Conservation (phyloP, 2,113 vertebrate species). For the Eulemur macaco region DNA sequence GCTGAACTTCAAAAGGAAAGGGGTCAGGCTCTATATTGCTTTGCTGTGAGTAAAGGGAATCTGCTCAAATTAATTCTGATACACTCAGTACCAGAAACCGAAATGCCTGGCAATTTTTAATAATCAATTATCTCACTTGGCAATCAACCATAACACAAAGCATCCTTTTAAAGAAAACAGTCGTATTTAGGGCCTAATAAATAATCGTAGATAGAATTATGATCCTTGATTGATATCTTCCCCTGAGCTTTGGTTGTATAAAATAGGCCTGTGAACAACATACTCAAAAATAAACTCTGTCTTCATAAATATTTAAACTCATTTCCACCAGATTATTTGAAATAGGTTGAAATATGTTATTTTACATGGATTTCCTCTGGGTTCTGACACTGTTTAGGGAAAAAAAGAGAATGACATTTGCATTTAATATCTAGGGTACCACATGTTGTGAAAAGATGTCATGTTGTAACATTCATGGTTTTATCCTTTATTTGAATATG, state of each 20-base stretch:
- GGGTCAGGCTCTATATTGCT: background rate
- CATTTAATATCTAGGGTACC: slow-evolving; percentile 35
- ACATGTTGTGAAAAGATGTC: slow-evolving; percentile 24
- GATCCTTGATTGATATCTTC: background rate
- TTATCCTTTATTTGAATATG: slow-evolving; percentile 46
- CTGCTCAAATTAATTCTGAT: background rate
- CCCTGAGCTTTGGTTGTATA: background rate
- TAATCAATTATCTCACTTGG: background rate
- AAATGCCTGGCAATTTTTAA: background rate
- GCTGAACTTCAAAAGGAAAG: background rate
- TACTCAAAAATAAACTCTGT: background rate
- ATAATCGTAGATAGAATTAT: background rate
- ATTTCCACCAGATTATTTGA: slow-evolving; percentile 37
- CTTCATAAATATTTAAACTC: slow-evolving; percentile 56
- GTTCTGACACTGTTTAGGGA: background rate
- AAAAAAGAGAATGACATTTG: slow-evolving; percentile 40
- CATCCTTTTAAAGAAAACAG: background rate
- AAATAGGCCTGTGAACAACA: background rate
- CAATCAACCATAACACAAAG: background rate
- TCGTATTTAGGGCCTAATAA: slow-evolving; percentile 31
- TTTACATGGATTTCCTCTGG: slow-evolving; percentile 23
- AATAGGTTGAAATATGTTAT: slow-evolving; percentile 20
- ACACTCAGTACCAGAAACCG: background rate
- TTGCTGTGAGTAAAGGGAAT: background rate
- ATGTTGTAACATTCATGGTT: slow-evolving; percentile 41